Evolutionary conservation across 1,140 invertebrate species (phyloP).

Genomic region (Choristoneura fumiferana): DNA sequence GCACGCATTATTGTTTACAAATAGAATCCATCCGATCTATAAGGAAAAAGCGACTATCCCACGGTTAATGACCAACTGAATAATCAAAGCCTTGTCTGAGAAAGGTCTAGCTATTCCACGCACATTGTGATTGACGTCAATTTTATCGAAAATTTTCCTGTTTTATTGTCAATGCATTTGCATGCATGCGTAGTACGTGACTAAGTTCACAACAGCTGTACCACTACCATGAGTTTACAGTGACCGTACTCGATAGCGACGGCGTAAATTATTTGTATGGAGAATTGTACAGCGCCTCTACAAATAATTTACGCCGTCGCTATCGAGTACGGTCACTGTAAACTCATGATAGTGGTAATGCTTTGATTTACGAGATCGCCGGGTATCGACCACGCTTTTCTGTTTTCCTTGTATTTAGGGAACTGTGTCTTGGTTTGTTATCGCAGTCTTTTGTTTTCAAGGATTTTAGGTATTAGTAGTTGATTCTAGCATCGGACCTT

Average conservation of each 20-base stretch:
- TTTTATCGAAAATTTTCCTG: constrained; percentile 8
- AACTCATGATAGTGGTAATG: too few relatives aligned
- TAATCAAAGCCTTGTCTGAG: not conserved
- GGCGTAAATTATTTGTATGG: too few relatives aligned
- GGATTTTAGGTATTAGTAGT: not conserved
- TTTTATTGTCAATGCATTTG: constrained; percentile 1
- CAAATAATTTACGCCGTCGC: too few relatives aligned
- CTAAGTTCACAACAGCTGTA: not conserved
- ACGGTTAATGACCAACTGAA: constrained; percentile 1
- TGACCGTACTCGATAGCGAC: too few relatives aligned
- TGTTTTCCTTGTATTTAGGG: constrained; percentile 13
- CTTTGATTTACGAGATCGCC: not conserved
- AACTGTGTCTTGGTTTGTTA: not conserved
- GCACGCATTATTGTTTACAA: constrained; percentile 6
- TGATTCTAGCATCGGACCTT: too few relatives aligned
- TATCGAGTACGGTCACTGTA: too few relatives aligned
- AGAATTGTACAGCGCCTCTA: too few relatives aligned
- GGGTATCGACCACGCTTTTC: not conserved
- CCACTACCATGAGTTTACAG: too few relatives aligned
- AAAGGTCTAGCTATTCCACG: not conserved
- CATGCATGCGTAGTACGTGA: not conserved
- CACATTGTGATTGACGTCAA: not conserved
- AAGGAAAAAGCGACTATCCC: constrained; percentile 9
- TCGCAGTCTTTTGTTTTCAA: too few relatives aligned
- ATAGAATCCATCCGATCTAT: not conserved